These are phyloP conservation scores for Desmodus rotundus DNA, from an alignment of 2,113 vertebrate genomes.

Conservation along the genomic window DNA sequence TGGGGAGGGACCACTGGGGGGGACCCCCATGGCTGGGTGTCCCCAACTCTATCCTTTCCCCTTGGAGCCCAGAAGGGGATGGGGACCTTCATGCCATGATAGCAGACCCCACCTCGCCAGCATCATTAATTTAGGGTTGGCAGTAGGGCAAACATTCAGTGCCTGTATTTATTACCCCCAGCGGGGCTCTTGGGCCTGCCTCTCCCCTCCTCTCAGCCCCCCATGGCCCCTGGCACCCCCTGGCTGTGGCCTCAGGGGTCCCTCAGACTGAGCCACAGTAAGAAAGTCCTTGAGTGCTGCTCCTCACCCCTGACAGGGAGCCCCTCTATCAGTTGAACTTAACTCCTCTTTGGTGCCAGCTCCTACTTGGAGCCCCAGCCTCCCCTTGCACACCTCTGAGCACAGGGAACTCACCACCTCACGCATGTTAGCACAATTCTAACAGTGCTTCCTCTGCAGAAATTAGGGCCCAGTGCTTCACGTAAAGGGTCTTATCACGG, in stretches of 20 bases:
- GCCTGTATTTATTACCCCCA: background rate
- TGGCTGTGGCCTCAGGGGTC: background rate
- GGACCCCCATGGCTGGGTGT: background rate
- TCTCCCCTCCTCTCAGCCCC: background rate
- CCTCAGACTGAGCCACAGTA: background rate
- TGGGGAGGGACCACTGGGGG: background rate
- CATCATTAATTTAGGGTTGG: background rate
- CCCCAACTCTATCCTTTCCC: background rate
- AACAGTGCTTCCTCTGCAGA: background rate
- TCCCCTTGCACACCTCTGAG: background rate
- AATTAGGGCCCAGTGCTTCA: too few relatives aligned
- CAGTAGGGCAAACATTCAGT: background rate
- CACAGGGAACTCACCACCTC: background rate
- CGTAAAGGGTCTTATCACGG: background rate
- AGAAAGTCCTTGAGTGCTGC: background rate
- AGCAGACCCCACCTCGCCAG: background rate
- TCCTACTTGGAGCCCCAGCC: background rate
- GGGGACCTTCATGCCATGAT: background rate
- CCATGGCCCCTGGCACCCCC: background rate
- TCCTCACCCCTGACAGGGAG: too few relatives aligned
- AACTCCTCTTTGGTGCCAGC: background rate
- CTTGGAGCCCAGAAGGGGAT: background rate
- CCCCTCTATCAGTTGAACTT: background rate
- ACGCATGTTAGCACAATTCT: accelerated
- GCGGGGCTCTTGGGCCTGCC: background rate